phyloP scores from a whole-genome alignment of 2,797 vertebrate genomes.

The Danio jaintianensis region DNA sequence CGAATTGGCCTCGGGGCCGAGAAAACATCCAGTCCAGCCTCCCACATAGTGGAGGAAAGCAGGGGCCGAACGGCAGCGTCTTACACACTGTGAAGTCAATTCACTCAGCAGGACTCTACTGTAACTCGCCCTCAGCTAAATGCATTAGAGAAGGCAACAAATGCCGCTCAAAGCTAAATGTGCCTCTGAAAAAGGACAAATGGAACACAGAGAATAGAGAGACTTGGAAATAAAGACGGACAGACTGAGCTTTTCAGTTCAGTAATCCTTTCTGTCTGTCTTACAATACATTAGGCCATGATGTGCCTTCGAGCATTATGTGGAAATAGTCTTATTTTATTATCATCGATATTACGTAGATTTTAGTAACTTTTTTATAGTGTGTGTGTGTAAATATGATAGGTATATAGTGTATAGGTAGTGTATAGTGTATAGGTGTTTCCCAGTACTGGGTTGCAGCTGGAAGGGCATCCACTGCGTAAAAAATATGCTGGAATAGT shows the following conservation, averaged over 20 bases:
- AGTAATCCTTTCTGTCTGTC: neutral
- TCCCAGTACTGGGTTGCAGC: too few relatives aligned
- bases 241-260: slow-evolving; percentile 2
- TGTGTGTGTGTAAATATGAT: too few relatives aligned
- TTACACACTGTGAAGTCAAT: slow-evolving; percentile 18
- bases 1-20: slow-evolving; percentile 3
- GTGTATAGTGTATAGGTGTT: too few relatives aligned
- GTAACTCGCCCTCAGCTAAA: slow-evolving; percentile 26
- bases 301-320: neutral
- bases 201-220: neutral
- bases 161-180: slow-evolving; percentile 11
- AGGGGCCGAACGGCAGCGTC: slow-evolving; percentile 2
- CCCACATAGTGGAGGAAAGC: slow-evolving; percentile 30
- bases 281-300: neutral
- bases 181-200: slow-evolving; percentile 26
- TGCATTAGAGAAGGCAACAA: slow-evolving; percentile 35
- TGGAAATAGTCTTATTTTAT: neutral
- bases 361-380: too few relatives aligned
- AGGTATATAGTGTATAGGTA: too few relatives aligned
- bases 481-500: too few relatives aligned
- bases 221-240: slow-evolving; percentile 2
- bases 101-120: slow-evolving; percentile 36
- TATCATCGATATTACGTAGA: too few relatives aligned
- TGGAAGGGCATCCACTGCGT: too few relatives aligned
- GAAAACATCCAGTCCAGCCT: slow-evolving; percentile 39